These are phyloP conservation scores for Atractosteus spatula DNA, from an alignment of 2,113 vertebrate genomes.

Conservation along the genomic window DNA sequence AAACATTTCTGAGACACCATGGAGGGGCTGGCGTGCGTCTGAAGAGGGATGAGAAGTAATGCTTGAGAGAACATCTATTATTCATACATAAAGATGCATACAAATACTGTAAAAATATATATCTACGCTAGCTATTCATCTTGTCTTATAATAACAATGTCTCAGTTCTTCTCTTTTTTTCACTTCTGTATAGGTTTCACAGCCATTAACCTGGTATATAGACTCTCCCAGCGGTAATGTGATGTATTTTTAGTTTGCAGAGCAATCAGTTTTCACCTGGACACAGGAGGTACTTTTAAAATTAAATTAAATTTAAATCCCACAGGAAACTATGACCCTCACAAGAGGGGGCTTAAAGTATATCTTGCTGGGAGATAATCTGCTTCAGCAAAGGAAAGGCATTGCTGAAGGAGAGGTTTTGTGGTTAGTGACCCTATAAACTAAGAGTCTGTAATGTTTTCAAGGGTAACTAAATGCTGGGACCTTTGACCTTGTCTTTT, in stretches of 20 bases:
- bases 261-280: background rate
- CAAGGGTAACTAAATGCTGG: background rate
- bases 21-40: background rate
- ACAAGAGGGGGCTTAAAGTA: background rate
- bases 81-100: background rate
- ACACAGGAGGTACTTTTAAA: background rate
- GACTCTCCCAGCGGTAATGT: background rate
- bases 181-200: background rate
- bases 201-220: background rate
- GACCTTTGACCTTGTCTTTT: background rate
- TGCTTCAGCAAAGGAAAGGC: background rate
- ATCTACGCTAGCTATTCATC: background rate
- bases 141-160: background rate
- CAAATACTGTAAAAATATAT: background rate
- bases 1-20: background rate
- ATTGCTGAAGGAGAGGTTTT: background rate
- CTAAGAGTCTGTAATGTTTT: conserved; percentile 4
- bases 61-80: conserved; percentile 5
- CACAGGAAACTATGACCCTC: background rate
- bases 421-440: background rate
- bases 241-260: conserved; percentile 2
- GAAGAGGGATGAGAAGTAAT: background rate
- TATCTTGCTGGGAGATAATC: conserved; percentile 2
- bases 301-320: conserved; percentile 3
- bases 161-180: background rate